Conservation (phyloP, 2,797 vertebrate genomes). For the Catamblyrhynchus diadema region DNA sequence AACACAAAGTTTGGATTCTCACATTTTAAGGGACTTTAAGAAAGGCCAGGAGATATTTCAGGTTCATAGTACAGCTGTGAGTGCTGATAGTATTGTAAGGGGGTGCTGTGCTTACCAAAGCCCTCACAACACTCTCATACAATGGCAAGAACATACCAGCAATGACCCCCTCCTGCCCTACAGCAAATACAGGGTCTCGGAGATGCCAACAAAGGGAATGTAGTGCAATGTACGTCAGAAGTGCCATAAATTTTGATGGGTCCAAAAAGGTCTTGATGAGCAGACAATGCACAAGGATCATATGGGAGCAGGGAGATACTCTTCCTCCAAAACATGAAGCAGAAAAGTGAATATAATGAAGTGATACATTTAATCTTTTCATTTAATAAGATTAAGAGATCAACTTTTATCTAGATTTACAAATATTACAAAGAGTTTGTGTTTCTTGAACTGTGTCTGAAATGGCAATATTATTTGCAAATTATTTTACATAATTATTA, state of each 20-base stretch:
- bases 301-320: background rate
- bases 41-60: background rate
- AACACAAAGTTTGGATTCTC: background rate
- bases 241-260: background rate
- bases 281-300: background rate
- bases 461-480: background rate
- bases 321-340: background rate
- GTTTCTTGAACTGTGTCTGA: background rate
- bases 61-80: background rate
- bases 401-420: background rate
- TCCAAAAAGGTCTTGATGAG: background rate
- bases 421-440: background rate
- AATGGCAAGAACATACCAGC: background rate
- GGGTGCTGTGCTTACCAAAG: background rate
- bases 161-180: background rate
- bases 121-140: background rate
- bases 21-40: background rate
- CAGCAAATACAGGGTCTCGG: background rate
- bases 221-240: background rate
- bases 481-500: background rate
- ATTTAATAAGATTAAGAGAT: background rate
- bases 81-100: fast-evolving
- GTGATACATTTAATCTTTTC: background rate
- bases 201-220: background rate
- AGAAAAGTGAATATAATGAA: background rate